phyloP scores from a whole-genome alignment of 2,888 invertebrate genomes.

The Nineta flava region DNA sequence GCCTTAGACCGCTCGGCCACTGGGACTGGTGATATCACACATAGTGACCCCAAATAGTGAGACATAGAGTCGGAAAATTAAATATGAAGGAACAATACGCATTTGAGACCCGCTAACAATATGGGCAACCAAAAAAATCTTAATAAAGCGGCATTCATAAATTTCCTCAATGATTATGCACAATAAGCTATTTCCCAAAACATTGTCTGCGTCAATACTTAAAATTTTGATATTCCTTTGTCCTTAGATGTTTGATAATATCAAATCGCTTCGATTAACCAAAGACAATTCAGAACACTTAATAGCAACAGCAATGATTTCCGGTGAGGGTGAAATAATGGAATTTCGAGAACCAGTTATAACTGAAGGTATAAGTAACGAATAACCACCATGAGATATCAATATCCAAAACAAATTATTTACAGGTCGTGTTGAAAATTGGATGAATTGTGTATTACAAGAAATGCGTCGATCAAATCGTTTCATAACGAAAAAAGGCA shows the following conservation, averaged over 20 bases:
- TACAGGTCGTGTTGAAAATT: conserved; percentile 58
- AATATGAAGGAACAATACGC: no score
- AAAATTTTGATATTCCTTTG: background rate
- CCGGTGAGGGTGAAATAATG: conserved; percentile 78
- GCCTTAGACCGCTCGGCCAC: no score
- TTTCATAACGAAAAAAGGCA: conserved; percentile 71
- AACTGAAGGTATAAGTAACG: conserved; percentile 47
- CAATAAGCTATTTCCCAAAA: no score
- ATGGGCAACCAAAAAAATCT: no score
- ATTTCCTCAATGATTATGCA: no score
- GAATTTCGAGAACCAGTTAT: conserved; percentile 54
- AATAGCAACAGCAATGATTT: conserved; percentile 68
- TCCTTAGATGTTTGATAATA: conserved; percentile 79
- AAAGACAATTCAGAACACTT: conserved; percentile 48
- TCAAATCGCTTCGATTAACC: conserved; percentile 54
- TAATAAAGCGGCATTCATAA: no score
- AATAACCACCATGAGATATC: no score
- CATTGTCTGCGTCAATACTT: no score
- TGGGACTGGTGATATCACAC: no score
- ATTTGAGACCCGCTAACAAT: no score
- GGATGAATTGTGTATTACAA: conserved; percentile 73
- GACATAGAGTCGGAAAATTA: no score
- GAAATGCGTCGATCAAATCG: conserved; percentile 79
- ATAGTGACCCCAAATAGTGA: no score
- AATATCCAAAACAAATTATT: background rate